Evolutionary conservation across 1,140 invertebrate species (phyloP).

Genomic region (fruit fly (Drosophila melanogaster)): Release_6_plus_ISO1_MT NT_033777.3:9893001-9893500

Average conservation of each 20-base stretch:
- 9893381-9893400: not conserved
- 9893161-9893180: conserved; percentile 10
- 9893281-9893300: conserved; percentile 51
- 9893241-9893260: conserved; percentile 72
- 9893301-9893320: conserved; percentile 58
- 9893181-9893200: conserved; percentile 20
- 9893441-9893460: too few relatives aligned
- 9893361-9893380: conserved; percentile 53
- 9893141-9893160: not conserved
- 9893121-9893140: not conserved
- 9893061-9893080: conserved; percentile 48
- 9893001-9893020: conserved; percentile 5
- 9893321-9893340: conserved; percentile 65
- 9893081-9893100: conserved; percentile 9
- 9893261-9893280: conserved; percentile 69
- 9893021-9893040: conserved; percentile 32
- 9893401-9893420: not conserved
- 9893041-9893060: conserved; percentile 22
- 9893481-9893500: too few relatives aligned
- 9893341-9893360: conserved; percentile 65
- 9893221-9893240: conserved; percentile 43
- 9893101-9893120: conserved; percentile 22
- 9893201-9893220: conserved; percentile 29
- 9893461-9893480: too few relatives aligned
- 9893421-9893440: too few relatives aligned